These are phyloP conservation scores for Gallinago paraguaiae DNA, from an alignment of 2,113 vertebrate species.

Conservation along the genomic window DNA sequence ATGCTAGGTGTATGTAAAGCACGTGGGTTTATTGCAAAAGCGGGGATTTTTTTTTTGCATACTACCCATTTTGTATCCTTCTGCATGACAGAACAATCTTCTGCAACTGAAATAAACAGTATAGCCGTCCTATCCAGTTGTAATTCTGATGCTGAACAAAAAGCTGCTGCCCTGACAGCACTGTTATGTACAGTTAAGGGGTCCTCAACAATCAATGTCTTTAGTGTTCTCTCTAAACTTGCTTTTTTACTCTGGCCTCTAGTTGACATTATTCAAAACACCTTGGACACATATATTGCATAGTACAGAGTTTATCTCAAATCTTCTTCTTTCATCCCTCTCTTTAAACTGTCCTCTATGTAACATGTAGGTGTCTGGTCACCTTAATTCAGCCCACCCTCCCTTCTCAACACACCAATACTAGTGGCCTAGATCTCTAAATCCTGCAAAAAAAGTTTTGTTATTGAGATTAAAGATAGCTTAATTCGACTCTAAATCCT, in stretches of 20 bases:
- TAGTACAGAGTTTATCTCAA: background rate
- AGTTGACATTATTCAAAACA: background rate
- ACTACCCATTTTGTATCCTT: background rate
- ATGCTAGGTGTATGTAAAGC: background rate
- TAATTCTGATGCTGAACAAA: background rate
- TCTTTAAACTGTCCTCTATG: background rate
- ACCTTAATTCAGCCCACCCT: background rate
- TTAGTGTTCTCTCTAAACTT: background rate
- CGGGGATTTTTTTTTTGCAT: background rate
- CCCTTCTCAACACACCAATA: background rate
- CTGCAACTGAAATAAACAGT: background rate
- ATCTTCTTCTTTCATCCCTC: background rate
- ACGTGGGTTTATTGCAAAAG: background rate
- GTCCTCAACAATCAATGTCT: background rate
- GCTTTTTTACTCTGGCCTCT: background rate
- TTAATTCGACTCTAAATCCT: conserved; percentile 47
- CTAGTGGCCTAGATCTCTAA: conserved; percentile 17
- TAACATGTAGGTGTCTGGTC: background rate
- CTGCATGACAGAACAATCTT: background rate
- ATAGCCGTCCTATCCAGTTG: background rate
- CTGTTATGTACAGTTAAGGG: background rate
- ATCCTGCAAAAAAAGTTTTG: conserved; percentile 26
- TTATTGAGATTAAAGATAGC: background rate
- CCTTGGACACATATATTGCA: background rate
- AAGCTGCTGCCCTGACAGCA: background rate